Evolutionary conservation across 2,113 vertebrate genomes (phyloP), one percentile per base, ranked within the genome.

Genomic region (Oenanthe melanoleuca): DNA sequence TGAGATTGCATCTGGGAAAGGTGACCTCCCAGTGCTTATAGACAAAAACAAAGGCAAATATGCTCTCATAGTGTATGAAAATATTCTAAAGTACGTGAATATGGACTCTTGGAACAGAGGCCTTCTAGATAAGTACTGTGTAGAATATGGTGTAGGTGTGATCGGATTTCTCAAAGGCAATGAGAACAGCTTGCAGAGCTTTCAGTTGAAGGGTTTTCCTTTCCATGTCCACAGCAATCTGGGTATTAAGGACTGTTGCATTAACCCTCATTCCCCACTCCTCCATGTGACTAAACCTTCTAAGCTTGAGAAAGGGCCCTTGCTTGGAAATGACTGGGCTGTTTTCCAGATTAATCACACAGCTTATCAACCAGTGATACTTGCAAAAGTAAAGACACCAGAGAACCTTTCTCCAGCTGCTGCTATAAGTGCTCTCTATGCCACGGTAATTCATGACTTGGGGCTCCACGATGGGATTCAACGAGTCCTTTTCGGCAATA

Each of bases 91-190:
- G 72, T 98, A 98, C 63, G 86, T 98, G 69, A 98, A 98, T 15
- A 97, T 98, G 98, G 98, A 98, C 95, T 94, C 98, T 15, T 98
- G 98, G 98, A 98, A 98, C 90, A 97, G 97, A 95, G 97, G 97
- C 87, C 98, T 98, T 84, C 95, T 98, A 80, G 98, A 98, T 96
- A 98, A 98, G 90, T 98, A 98, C 96, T 98, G 98, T 84, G 10
- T 93, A 72, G 98, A 98, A 26, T 98, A 98, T 26, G 96, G 97
- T 28, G 98, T 98, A 59, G 98, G 98, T 74, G 71, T 98, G 71
- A 98, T 98, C 34, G 98, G 98, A 66, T 98, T 98, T 88, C 96
- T 98, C 80, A 98, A 95, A 89, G 95, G 95, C 57, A 97, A 29
- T 80, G 98, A 98, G 77, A 98, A 97, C 88, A 97, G 71, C 86